Evolutionary conservation across 2,113 vertebrate genomes (phyloP).

Genomic region (Rhagologus leucostigma): DNA sequence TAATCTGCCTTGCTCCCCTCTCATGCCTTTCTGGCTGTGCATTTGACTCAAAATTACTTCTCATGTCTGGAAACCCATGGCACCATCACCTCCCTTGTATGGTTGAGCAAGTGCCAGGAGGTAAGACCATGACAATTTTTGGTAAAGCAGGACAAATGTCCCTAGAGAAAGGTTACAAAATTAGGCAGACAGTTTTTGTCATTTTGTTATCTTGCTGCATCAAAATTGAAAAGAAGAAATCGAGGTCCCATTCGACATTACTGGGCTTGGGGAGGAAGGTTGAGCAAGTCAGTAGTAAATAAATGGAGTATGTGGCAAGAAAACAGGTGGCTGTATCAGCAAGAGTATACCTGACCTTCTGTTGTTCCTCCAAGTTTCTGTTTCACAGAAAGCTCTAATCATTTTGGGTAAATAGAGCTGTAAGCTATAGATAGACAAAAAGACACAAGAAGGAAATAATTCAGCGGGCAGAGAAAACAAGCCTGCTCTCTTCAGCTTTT

Average conservation of each 20-base stretch:
- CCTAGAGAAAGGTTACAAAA: neutral
- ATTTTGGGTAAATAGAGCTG: conserved; percentile 6
- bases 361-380: neutral
- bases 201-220: neutral
- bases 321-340: neutral
- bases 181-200: neutral
- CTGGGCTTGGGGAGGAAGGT: neutral
- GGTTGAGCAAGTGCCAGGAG: rapidly evolving
- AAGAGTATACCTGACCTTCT: neutral
- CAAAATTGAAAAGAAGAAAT: neutral
- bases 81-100: neutral
- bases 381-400: neutral
- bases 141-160: neutral
- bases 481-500: neutral
- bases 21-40: neutral
- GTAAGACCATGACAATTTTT: neutral
- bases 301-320: neutral
- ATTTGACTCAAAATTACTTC: neutral
- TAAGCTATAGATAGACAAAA: neutral
- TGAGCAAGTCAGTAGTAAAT: neutral
- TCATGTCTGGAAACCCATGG: neutral
- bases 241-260: rapidly evolving
- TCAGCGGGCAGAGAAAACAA: neutral
- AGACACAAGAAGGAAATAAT: neutral
- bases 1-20: neutral